Evolutionary conservation across 2,113 vertebrate species (phyloP).

Genomic region (Uria aalge): DNA sequence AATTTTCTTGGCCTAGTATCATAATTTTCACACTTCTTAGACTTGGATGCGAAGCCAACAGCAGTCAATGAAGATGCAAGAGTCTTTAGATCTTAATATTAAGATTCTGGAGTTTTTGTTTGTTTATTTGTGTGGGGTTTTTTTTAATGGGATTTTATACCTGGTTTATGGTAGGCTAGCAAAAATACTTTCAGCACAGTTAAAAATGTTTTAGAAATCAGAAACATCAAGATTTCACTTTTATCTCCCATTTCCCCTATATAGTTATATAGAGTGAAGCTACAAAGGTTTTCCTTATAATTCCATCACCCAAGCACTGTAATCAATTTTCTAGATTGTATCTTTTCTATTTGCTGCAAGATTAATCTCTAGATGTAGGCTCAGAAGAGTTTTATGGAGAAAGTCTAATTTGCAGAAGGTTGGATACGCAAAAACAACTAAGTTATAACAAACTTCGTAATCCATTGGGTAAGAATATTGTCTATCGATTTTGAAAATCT

Average conservation of each 20-base stretch:
- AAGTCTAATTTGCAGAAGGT: not conserved
- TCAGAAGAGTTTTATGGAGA: not conserved
- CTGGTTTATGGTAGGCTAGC: not conserved
- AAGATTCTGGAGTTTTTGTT: not conserved
- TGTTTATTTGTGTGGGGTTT: not conserved
- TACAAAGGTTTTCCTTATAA: not conserved
- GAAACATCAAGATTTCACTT: not conserved
- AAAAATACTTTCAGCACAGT: not conserved
- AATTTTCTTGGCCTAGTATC: not conserved
- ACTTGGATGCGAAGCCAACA: not conserved
- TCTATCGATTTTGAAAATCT: not conserved
- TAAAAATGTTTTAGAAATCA: not conserved
- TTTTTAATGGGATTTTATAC: not conserved
- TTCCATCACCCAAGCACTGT: not conserved
- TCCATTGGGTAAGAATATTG: not conserved
- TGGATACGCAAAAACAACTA: not conserved
- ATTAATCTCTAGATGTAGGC: not conserved
- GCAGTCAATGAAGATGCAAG: not conserved
- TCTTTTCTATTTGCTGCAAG: not conserved
- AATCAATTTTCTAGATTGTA: not conserved
- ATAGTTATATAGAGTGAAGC: not conserved
- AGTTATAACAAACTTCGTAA: not conserved
- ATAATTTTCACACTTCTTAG: not conserved
- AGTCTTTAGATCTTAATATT: not conserved
- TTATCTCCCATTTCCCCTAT: not conserved